phyloP scores from a whole-genome alignment of 1,140 invertebrate genomes.

The Scaptodrosophila lebanonensis region DNA sequence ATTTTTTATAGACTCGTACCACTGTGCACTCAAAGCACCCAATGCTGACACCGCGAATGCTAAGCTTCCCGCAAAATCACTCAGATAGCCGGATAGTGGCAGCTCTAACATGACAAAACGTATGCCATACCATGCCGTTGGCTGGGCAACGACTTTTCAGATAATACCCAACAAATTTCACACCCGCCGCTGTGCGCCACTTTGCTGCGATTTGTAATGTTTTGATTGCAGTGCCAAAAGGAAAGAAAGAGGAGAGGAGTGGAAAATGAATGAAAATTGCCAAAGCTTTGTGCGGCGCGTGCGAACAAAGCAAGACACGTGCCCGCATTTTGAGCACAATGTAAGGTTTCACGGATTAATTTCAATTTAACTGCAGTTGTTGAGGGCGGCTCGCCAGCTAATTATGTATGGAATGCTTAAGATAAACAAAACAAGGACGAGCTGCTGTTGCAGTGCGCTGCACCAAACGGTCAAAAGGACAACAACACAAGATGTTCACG shows the following conservation, averaged over 20 bases:
- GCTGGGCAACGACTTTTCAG: conserved; percentile 23
- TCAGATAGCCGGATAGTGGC: too few relatives aligned
- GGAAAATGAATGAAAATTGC: too few relatives aligned
- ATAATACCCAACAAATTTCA: conserved; percentile 50
- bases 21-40: too few relatives aligned
- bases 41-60: too few relatives aligned
- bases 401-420: conserved; percentile 74
- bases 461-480: conserved; percentile 62
- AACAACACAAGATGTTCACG: conserved; percentile 13
- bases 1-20: too few relatives aligned
- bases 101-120: conserved; percentile 50
- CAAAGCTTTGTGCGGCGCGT: conserved; percentile 33
- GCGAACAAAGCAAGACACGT: conserved; percentile 55
- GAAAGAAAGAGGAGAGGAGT: conserved; percentile 19
- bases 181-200: conserved; percentile 26
- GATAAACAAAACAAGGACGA: conserved; percentile 65
- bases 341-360: conserved; percentile 75
- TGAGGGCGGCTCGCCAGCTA: conserved; percentile 53
- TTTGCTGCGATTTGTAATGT: conserved; percentile 53
- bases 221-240: conserved; percentile 53
- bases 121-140: conserved; percentile 25
- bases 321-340: conserved; percentile 57
- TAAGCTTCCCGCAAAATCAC: conserved; percentile 26
- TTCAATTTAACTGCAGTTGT: conserved; percentile 63
- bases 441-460: conserved; percentile 14